Conservation (phyloP, 2,888 invertebrate genomes). For the Ephialtes manifestator region DNA sequence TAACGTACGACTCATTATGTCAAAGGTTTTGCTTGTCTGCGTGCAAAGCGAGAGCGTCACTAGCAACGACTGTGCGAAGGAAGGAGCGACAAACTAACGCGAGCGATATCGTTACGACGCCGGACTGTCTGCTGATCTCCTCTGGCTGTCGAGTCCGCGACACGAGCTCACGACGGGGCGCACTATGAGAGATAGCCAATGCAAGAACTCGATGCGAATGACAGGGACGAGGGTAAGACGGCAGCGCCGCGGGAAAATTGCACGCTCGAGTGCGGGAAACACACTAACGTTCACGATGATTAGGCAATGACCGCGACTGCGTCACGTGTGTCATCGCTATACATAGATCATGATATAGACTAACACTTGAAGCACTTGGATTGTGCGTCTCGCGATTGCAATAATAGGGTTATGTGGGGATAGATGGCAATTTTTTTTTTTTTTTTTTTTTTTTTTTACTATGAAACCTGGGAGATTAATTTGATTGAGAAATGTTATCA, state of each 20-base stretch:
- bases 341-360: constrained; percentile 68
- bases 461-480: background rate
- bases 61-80: background rate
- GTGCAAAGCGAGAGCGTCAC: constrained; percentile 7
- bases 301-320: constrained; percentile 70
- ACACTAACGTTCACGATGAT: constrained; percentile 58
- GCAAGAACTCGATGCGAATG: constrained; percentile 43
- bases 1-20: constrained; percentile 39
- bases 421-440: background rate
- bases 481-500: background rate
- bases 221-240: constrained; percentile 33
- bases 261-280: constrained; percentile 48
- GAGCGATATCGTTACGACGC: constrained; percentile 68
- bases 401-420: background rate
- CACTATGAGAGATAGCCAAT: constrained; percentile 32
- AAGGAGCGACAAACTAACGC: constrained; percentile 49
- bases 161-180: constrained; percentile 11
- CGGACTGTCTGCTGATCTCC: constrained; percentile 69
- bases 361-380: constrained; percentile 5
- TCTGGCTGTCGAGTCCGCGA: constrained; percentile 32
- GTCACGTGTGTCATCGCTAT: constrained; percentile 73
- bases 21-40: constrained; percentile 11
- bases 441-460: background rate
- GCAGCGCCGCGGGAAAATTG: constrained; percentile 23
- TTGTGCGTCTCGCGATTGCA: constrained; percentile 25